A percentile compares a stretch with the other conserved stretches of the same genome.
Conservation (phyloP, 1,140 invertebrate species). For the Tetraneura akinire region DNA sequence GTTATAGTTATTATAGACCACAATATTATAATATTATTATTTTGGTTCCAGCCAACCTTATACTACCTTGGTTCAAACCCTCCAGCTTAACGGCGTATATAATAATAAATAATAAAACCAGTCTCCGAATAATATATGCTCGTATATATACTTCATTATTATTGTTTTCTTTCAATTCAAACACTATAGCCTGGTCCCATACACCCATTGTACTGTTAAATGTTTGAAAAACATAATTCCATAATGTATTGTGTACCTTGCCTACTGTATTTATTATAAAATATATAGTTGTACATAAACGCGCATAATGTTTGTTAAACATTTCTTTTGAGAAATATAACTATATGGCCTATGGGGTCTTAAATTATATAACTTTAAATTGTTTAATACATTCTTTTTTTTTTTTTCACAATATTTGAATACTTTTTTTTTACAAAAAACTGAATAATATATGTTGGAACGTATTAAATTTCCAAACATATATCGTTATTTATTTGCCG, state of each 20-base stretch:
- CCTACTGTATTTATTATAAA: neutral
- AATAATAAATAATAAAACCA: slow-evolving; percentile 29
- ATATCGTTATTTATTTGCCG: neutral
- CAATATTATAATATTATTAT: neutral
- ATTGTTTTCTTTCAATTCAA: slow-evolving; percentile 18
- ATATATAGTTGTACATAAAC: neutral
- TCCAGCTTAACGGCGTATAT: neutral
- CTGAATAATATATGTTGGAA: too few relatives aligned
- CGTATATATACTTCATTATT: neutral
- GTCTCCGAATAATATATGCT: neutral
- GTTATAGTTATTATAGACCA: too few relatives aligned
- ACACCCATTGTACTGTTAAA: slow-evolving; percentile 32
- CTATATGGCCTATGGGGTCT: neutral
- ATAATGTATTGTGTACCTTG: slow-evolving; percentile 3
- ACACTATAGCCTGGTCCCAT: neutral
- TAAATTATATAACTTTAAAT: neutral
- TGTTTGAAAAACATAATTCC: slow-evolving; percentile 22
- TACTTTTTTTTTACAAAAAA: neutral
- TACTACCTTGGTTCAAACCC: slow-evolving; percentile 13
- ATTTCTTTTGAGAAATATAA: slow-evolving; percentile 28
- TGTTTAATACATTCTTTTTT: neutral
- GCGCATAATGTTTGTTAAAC: slow-evolving; percentile 16
- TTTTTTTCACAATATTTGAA: neutral
- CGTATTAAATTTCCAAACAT: neutral
- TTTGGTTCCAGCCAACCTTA: neutral